phyloP scores from a whole-genome alignment of 2,888 invertebrate species.

The Lasius platythorax region DNA sequence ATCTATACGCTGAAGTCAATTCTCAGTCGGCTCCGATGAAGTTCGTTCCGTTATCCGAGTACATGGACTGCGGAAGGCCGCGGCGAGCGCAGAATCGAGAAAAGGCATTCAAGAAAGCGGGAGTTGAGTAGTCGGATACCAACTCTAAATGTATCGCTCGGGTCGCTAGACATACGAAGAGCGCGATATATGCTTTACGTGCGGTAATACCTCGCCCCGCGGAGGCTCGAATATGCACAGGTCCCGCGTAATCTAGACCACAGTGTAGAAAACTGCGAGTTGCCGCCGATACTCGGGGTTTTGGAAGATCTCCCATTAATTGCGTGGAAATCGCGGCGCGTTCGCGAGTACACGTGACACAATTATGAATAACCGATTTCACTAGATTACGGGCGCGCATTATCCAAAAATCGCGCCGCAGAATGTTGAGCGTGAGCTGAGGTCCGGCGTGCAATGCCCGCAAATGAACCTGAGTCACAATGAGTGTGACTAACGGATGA shows the following conservation, averaged over 20 bases:
- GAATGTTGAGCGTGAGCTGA: background rate
- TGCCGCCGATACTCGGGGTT: background rate
- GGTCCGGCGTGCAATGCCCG: background rate
- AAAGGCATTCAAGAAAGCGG: background rate
- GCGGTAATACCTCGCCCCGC: background rate
- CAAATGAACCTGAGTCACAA: background rate
- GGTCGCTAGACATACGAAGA: background rate
- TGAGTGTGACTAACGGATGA: background rate
- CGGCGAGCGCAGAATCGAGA: background rate
- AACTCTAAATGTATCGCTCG: background rate
- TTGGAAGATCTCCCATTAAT: background rate
- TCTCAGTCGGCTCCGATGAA: background rate
- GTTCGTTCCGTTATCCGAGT: background rate
- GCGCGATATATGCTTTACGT: background rate
- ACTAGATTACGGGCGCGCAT: background rate
- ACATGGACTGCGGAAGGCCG: background rate
- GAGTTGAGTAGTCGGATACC: background rate
- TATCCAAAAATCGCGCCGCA: background rate
- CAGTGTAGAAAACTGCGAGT: background rate
- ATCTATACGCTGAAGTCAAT: background rate
- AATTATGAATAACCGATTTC: background rate
- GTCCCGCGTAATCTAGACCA: constrained; percentile 6
- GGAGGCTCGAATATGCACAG: background rate
- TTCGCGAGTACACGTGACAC: background rate
- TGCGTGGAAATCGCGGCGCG: background rate